Conservation (phyloP, 2,888 invertebrate genomes). For the Apotomis turbidana region DNA sequence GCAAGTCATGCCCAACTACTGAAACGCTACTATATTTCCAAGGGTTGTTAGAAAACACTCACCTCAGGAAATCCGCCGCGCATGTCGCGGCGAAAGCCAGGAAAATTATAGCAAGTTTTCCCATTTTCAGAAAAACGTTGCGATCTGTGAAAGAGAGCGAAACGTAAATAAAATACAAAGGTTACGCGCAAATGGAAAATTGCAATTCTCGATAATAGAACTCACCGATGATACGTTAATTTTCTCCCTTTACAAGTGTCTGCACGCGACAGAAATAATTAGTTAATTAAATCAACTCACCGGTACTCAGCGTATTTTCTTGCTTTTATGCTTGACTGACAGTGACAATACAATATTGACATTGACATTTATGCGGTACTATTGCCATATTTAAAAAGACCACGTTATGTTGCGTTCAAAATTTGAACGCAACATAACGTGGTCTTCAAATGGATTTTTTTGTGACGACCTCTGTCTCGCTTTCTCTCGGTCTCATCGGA, state of each 20-base stretch:
- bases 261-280: slow-evolving; percentile 36
- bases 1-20: slow-evolving; percentile 24
- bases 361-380: slow-evolving; percentile 4
- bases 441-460: too few relatives aligned
- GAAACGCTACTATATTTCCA: not conserved
- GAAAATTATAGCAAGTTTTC: slow-evolving; percentile 57
- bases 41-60: slow-evolving; percentile 37
- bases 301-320: slow-evolving; percentile 28
- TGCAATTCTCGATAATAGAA: not conserved
- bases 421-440: too few relatives aligned
- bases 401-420: too few relatives aligned
- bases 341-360: slow-evolving; percentile 17
- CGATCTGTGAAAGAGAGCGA: slow-evolving; percentile 15
- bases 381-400: slow-evolving; percentile 11
- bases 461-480: too few relatives aligned
- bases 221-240: slow-evolving; percentile 18
- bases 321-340: slow-evolving; percentile 14
- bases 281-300: slow-evolving; percentile 38
- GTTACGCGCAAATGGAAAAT: too few relatives aligned
- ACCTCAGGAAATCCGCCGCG: slow-evolving; percentile 65
- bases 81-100: slow-evolving; percentile 60
- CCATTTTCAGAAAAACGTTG: slow-evolving; percentile 65
- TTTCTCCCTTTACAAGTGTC: slow-evolving; percentile 16
- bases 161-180: slow-evolving; percentile 6
- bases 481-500: too few relatives aligned